A percentile compares a stretch with the other conserved stretches of the same genome.
These are phyloP conservation scores for Sphyrna mokarran DNA, from an alignment of 2,113 vertebrate species.

Conservation along the genomic window DNA sequence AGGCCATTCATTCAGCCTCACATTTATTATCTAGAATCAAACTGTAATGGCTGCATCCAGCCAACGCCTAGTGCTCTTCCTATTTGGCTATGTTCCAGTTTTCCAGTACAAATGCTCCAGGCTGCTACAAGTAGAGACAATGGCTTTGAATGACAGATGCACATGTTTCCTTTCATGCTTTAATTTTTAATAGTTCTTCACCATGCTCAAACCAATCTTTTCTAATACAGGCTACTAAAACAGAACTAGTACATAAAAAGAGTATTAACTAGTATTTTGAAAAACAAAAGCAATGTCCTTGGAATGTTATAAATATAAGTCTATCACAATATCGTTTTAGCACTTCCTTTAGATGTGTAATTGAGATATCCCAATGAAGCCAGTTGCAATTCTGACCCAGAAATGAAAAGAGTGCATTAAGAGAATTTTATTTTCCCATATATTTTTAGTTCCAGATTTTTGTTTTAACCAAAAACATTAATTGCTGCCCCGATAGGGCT, in stretches of 20 bases:
- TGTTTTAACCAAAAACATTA: neutral
- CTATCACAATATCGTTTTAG: constrained; percentile 14
- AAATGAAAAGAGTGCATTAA: neutral
- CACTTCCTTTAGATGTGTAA: neutral
- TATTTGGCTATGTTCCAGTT: neutral
- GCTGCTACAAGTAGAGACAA: neutral
- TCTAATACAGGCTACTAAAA: neutral
- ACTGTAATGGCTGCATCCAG: neutral
- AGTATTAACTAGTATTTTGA: neutral
- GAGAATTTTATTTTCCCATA: neutral
- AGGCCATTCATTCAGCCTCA: neutral
- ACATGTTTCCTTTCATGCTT: neutral
- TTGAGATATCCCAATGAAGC: neutral
- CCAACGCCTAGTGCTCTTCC: neutral
- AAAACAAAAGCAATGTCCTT: neutral
- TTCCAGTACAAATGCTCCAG: neutral
- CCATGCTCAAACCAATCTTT: neutral
- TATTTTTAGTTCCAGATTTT: neutral
- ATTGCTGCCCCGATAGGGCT: neutral
- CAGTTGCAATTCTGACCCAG: neutral
- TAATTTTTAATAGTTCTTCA: neutral
- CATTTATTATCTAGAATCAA: neutral
- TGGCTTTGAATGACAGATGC: neutral
- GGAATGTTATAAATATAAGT: neutral
- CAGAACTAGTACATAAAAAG: neutral